Evolutionary conservation across 2,888 invertebrate species (phyloP).

Genomic region (Drosophila mimica): DNA sequence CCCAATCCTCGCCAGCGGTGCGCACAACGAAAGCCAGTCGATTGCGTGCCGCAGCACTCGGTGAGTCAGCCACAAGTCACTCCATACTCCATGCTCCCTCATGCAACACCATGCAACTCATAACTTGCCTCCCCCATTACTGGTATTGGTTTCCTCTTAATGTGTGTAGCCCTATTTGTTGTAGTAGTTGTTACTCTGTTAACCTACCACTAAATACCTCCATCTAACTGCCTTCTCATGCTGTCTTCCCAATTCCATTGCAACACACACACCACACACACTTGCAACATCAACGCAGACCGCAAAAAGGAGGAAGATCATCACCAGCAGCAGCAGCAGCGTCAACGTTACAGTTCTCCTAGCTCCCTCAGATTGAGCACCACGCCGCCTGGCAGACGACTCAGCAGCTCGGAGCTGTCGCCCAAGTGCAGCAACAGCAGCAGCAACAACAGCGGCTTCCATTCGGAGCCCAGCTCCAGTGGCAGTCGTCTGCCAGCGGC

Average conservation of each 20-base stretch:
- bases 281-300: slow-evolving; percentile 66
- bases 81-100: slow-evolving; percentile 4
- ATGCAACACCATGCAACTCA: neutral
- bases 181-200: slow-evolving; percentile 12
- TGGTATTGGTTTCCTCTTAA: slow-evolving; percentile 24
- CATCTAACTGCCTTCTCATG: slow-evolving; percentile 51
- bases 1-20: slow-evolving; percentile 84
- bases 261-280: slow-evolving; percentile 1
- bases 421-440: slow-evolving; percentile 51
- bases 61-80: slow-evolving; percentile 76
- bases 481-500: slow-evolving; percentile 7
- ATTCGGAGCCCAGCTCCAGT: slow-evolving; percentile 61
- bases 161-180: slow-evolving; percentile 12
- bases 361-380: slow-evolving; percentile 61
- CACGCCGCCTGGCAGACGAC: slow-evolving; percentile 44
- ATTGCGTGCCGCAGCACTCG: slow-evolving; percentile 88
- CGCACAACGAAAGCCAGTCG: slow-evolving; percentile 90
- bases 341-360: slow-evolving; percentile 73
- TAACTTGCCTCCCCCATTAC: slow-evolving; percentile 2
- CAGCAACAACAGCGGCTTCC: slow-evolving; percentile 47
- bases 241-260: slow-evolving; percentile 32
- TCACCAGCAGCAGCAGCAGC: slow-evolving; percentile 64
- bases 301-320: slow-evolving; percentile 83
- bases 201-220: slow-evolving; percentile 31
- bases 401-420: slow-evolving; percentile 68